Conservation (phyloP, 1,140 invertebrate species). For the Portunus trituberculatus region DNA sequence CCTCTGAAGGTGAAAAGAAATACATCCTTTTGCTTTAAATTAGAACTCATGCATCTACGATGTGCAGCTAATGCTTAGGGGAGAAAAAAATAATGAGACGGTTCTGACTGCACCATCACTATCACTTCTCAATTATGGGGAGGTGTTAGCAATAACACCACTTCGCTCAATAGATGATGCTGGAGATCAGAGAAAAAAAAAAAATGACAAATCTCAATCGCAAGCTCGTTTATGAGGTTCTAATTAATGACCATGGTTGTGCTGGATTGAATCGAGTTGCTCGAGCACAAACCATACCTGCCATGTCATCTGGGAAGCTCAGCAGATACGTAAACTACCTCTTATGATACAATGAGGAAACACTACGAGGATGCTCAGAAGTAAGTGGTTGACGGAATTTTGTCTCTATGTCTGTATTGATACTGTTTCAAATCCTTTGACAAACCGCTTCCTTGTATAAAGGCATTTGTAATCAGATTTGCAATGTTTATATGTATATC, state of each 20-base stretch:
- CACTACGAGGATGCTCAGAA: background rate
- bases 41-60: background rate
- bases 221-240: conserved; percentile 29
- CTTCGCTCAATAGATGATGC: background rate
- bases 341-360: background rate
- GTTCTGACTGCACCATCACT: background rate
- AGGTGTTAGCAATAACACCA: background rate
- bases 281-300: conserved; percentile 12
- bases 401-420: background rate
- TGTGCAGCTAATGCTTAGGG: background rate
- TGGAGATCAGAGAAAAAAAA: too few relatives aligned
- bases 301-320: background rate
- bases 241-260: background rate
- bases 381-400: conserved; percentile 28
- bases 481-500: too few relatives aligned
- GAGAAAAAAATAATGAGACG: too few relatives aligned
- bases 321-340: background rate
- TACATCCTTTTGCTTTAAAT: too few relatives aligned
- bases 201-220: background rate
- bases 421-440: background rate
- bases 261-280: conserved; percentile 5
- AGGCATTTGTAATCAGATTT: too few relatives aligned
- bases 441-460: too few relatives aligned
- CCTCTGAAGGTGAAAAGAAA: too few relatives aligned
- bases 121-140: background rate